Base-by-base conservation (phyloP, 2,888 invertebrate genomes). In the Alviniconcha strummeri region DNA sequence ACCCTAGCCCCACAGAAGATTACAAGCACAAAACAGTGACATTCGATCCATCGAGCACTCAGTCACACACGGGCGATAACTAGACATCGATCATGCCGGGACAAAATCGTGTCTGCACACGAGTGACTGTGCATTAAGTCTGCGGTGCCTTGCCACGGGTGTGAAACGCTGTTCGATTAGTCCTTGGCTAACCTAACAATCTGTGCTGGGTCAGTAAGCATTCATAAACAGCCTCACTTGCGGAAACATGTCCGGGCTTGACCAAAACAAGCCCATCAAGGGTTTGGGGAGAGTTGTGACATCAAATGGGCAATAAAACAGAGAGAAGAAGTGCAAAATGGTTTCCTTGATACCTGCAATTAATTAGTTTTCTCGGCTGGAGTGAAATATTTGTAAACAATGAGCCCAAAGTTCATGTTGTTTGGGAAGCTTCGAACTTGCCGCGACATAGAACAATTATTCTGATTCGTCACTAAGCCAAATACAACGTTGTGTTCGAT, bases 341-440 rank as follows among this genome's bases (percentile, higher is more conserved):
- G 13, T 60, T 8, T 60, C 13, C 13, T 13, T 60, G 60, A n/a
- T 78, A 78, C 78, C 78, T 78, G 60, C 17, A 78, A 17, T 13
- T 17, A 36, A 52, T 36, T 13, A 78, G 19, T 9, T 19, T 19
- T n/a, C 11, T 60, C 5, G 64, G 36, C 5, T 52, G 13, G 6
- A 36, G 15, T 64, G 60, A 36, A 52, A 64, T 78, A 52, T 60
- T 67, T 80, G 69, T 36, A 8, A 69, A 55, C 4, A 80, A 60
- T 55, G 52, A 52, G n/a, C 36, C 9, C 17, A 56, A 15, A 55
- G 17, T 56, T 82, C 82, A 36, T 69, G 75, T 82, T 80, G 80
- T 80, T 80, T 55, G 55, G 57, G 54, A 72, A 81, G 71, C 85
- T 86, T 86, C 81, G 78, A 84, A 86, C 74, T 83, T 86, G 80